Evolutionary conservation across 2,113 vertebrate genomes (phyloP).

Genomic region (Myiagra hebetior): DNA sequence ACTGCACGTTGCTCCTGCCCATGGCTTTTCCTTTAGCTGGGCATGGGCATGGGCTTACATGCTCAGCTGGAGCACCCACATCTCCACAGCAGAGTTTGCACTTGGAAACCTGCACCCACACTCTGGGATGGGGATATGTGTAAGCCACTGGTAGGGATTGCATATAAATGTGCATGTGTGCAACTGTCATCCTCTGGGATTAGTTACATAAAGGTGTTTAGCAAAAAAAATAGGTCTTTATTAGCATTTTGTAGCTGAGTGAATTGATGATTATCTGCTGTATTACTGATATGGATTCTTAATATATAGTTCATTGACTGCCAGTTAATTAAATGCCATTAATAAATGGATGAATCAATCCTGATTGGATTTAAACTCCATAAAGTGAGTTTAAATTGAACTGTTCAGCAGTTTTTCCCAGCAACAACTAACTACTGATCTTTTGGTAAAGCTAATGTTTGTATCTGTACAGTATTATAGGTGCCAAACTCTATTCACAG

Average conservation of each 20-base stretch:
- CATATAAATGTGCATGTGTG: accelerated
- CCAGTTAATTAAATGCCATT: background rate
- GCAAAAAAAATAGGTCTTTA: background rate
- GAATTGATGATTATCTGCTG: background rate
- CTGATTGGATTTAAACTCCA: background rate
- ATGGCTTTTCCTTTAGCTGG: background rate
- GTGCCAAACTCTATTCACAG: background rate
- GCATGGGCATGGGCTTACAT: accelerated
- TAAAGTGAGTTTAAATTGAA: background rate
- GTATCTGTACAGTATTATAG: background rate
- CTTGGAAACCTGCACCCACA: background rate
- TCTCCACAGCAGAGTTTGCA: background rate
- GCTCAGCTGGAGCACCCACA: background rate
- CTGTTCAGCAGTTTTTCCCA: background rate
- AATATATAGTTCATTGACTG: background rate
- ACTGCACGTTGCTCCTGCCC: accelerated
- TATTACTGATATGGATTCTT: background rate
- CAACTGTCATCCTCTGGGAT: background rate
- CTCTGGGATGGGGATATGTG: accelerated
- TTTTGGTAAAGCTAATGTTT: background rate
- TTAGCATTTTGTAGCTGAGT: background rate
- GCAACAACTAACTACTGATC: background rate
- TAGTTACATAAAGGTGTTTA: background rate
- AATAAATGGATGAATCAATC: background rate
- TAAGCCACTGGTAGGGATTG: background rate